phyloP scores from a whole-genome alignment of 2,113 vertebrate genomes.

The Ageneiosus marmoratus region DNA sequence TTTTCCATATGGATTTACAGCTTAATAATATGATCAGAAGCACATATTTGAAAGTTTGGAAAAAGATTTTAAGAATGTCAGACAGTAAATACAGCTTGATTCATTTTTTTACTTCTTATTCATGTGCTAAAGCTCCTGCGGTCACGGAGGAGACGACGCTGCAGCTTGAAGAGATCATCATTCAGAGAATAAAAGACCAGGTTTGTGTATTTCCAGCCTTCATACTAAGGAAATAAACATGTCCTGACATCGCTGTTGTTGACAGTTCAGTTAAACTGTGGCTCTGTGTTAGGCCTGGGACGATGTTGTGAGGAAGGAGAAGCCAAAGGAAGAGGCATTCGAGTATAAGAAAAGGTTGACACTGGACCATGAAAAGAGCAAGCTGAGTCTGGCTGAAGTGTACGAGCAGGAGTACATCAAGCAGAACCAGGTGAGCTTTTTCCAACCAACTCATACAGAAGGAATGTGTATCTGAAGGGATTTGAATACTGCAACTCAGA shows the following conservation, averaged over 20 bases:
- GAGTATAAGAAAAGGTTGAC: constrained; percentile 93
- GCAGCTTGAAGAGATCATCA: constrained; percentile 92
- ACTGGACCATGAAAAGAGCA: constrained; percentile 96
- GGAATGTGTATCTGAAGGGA: neutral
- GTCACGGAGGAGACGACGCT: constrained; percentile 94
- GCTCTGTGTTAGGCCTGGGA: constrained; percentile 83
- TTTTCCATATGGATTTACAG: too few relatives aligned
- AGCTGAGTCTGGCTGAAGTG: constrained; percentile 90
- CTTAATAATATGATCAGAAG: neutral
- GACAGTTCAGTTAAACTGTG: neutral
- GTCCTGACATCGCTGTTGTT: neutral
- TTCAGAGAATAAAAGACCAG: constrained; percentile 94
- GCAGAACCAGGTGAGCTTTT: constrained; percentile 80
- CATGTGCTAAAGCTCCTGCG: constrained; percentile 81
- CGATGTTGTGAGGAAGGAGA: constrained; percentile 93
- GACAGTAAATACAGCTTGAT: neutral
- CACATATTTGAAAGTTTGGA: neutral
- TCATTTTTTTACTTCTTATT: neutral
- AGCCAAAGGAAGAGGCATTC: constrained; percentile 88
- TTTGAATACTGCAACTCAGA: neutral
- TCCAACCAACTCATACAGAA: neutral
- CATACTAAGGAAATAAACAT: neutral
- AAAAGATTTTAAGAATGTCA: neutral
- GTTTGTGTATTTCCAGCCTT: constrained; percentile 63
- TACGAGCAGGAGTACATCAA: constrained; percentile 95